phyloP scores from a whole-genome alignment of 2,888 invertebrate genomes.

The Euplagia quadripunctaria region DNA sequence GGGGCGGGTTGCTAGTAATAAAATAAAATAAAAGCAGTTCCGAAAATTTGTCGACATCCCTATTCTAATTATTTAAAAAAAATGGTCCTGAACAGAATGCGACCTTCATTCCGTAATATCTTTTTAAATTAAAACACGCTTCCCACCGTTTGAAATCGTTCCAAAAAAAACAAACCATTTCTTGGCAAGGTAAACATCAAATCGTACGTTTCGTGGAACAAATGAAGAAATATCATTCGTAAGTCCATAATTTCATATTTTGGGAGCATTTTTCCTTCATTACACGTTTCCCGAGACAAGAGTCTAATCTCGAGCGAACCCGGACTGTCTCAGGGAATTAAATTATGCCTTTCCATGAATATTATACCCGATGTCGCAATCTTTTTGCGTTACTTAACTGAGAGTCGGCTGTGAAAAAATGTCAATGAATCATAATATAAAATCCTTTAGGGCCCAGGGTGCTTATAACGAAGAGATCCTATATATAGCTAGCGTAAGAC shows the following conservation, averaged over 20 bases:
- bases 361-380: slow-evolving; percentile 81
- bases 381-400: slow-evolving; percentile 73
- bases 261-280: slow-evolving; percentile 75
- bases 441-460: slow-evolving; percentile 44
- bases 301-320: slow-evolving; percentile 74
- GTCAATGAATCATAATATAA: slow-evolving; percentile 69
- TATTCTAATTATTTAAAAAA: too few relatives aligned
- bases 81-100: too few relatives aligned
- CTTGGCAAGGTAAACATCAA: slow-evolving; percentile 38
- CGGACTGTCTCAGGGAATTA: slow-evolving; percentile 78
- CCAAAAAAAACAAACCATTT: slow-evolving; percentile 35
- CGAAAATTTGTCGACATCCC: too few relatives aligned
- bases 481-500: background rate
- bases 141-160: slow-evolving; percentile 26
- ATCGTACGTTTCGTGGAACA: slow-evolving; percentile 47
- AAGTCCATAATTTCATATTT: slow-evolving; percentile 80
- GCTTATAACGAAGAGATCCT: slow-evolving; percentile 10
- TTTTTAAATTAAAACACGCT: slow-evolving; percentile 42
- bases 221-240: slow-evolving; percentile 69
- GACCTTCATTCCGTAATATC: too few relatives aligned
- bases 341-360: slow-evolving; percentile 86
- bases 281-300: slow-evolving; percentile 78
- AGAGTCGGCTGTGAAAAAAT: slow-evolving; percentile 65
- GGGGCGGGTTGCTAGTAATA: too few relatives aligned
- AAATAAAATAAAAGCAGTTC: too few relatives aligned